phyloP scores from a whole-genome alignment of 2,888 invertebrate species.

The Cataglyphis altisquamis region DNA sequence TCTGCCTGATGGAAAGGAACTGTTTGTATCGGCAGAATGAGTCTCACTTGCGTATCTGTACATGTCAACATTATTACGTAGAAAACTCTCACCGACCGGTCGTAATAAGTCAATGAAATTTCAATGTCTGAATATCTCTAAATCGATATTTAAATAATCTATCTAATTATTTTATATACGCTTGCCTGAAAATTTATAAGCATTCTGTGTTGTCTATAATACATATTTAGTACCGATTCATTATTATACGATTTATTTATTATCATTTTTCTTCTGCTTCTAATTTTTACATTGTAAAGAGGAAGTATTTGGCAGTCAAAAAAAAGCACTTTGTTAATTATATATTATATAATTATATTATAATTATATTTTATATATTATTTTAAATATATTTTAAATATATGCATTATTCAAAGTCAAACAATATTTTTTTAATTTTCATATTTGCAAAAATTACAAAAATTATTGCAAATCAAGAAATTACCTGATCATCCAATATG shows the following conservation, averaged over 20 bases:
- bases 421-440: background rate
- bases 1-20: slow-evolving; percentile 58
- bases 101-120: slow-evolving; percentile 32
- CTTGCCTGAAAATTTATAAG: background rate
- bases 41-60: slow-evolving; percentile 53
- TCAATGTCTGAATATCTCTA: background rate
- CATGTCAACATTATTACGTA: slow-evolving; percentile 39
- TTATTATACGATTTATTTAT: background rate
- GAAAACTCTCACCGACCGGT: slow-evolving; percentile 56
- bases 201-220: background rate
- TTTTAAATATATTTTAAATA: background rate
- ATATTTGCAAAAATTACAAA: background rate
- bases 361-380: too few species aligned
- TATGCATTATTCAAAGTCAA: background rate
- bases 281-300: background rate
- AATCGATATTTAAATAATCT: slow-evolving; percentile 51
- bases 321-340: background rate
- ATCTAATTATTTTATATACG: background rate
- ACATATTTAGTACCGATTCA: background rate
- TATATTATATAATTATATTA: background rate
- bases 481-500: background rate
- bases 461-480: background rate
- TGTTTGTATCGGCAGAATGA: slow-evolving; percentile 32
- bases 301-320: background rate
- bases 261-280: background rate